These are phyloP conservation scores for Dryobates pubescens DNA, from an alignment of 2,797 vertebrate genomes.

Conservation along the genomic window DNA sequence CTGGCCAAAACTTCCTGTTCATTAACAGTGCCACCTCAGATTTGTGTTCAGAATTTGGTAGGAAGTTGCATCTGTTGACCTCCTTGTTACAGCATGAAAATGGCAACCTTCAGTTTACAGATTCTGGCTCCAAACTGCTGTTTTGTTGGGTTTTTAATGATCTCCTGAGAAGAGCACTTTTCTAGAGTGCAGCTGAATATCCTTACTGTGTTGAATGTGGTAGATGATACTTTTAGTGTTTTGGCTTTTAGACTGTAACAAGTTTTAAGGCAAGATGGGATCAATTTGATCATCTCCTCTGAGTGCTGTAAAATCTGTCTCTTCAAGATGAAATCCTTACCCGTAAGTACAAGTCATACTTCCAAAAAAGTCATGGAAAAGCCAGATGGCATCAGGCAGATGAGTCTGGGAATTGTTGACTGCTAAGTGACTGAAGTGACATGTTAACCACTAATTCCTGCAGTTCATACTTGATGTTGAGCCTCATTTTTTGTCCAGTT, in stretches of 20 bases:
- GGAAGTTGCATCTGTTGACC: not conserved
- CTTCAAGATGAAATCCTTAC: not conserved
- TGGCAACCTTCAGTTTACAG: not conserved
- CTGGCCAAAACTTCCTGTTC: not conserved
- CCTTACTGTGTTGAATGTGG: not conserved
- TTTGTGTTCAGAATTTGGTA: not conserved
- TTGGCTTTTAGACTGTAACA: not conserved
- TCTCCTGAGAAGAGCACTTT: not conserved
- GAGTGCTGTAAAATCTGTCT: not conserved
- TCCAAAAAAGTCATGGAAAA: not conserved
- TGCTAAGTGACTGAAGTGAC: not conserved
- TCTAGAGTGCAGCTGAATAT: not conserved
- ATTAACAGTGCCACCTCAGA: not conserved
- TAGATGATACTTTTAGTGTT: not conserved
- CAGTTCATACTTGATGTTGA: not conserved
- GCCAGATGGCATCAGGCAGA: not conserved
- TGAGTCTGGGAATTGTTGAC: not conserved
- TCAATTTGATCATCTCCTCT: not conserved
- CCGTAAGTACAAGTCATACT: not conserved
- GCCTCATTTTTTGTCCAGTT: conserved; percentile 12
- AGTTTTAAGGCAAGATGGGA: not conserved
- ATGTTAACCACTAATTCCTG: not conserved
- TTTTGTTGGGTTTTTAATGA: not conserved
- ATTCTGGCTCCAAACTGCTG: not conserved
- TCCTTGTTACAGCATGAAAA: not conserved